A percentile compares a stretch with the other conserved stretches of the same genome.
Evolutionary conservation across 2,888 invertebrate genomes (phyloP).

Genomic region (Megaustenia siamemsis): DNA sequence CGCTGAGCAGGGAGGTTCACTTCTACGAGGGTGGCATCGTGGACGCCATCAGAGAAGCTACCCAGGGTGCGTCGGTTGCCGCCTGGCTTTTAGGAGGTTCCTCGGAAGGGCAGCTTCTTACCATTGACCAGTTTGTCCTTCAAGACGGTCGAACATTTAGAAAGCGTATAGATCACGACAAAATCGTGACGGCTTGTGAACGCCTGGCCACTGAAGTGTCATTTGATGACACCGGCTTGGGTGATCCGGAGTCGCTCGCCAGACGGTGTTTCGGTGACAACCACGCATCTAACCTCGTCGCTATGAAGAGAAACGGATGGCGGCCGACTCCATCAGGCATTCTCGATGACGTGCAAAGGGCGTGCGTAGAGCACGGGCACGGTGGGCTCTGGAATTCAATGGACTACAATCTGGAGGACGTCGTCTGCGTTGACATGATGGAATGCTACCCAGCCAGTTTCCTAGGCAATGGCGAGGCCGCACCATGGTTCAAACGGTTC

Average conservation of each 20-base stretch:
- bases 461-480: neutral
- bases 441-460: neutral
- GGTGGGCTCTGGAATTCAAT: slow-evolving; percentile 15
- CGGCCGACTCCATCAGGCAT: neutral
- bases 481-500: neutral
- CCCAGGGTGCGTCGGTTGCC: neutral
- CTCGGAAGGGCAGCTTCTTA: neutral
- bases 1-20: neutral
- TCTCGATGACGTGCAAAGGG: slow-evolving; percentile 15
- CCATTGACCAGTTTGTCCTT: no score
- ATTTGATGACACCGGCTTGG: no score
- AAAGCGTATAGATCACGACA: no score
- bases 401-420: neutral
- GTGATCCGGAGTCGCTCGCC: no score
- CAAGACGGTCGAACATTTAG: no score
- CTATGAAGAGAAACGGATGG: neutral
- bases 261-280: no score
- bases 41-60: slow-evolving; percentile 17
- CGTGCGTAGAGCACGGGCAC: slow-evolving; percentile 5
- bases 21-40: slow-evolving; percentile 8
- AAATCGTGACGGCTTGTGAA: no score
- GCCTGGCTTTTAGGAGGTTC: neutral
- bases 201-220: no score
- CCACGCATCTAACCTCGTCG: no score
- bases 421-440: slow-evolving; percentile 6